Conservation (phyloP, 2,888 invertebrate genomes). For the Steinernema carpocapsae region DNA sequence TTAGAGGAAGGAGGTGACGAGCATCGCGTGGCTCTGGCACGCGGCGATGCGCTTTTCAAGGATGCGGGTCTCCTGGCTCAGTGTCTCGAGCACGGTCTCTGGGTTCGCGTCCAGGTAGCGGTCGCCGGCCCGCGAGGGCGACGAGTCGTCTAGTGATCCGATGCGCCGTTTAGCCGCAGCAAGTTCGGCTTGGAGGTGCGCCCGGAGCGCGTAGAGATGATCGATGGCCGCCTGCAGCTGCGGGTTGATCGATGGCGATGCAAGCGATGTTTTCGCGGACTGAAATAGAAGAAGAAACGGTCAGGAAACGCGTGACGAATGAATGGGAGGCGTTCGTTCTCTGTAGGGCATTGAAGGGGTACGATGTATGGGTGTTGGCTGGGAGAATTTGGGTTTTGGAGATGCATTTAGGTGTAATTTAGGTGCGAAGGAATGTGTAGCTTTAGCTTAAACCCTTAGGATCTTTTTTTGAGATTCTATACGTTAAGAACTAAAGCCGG, state of each 20-base stretch:
- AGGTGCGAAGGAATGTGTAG: too few relatives aligned
- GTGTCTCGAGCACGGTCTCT: slow-evolving; percentile 55
- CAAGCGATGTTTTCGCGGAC: not conserved
- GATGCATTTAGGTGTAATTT: too few relatives aligned
- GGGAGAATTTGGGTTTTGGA: too few relatives aligned
- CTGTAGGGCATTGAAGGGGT: not conserved
- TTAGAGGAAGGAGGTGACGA: slow-evolving; percentile 73
- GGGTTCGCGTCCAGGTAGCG: slow-evolving; percentile 45
- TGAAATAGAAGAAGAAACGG: not conserved
- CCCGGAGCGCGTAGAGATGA: slow-evolving; percentile 19
- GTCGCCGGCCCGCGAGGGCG: slow-evolving; percentile 53
- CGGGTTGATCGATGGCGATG: not conserved
- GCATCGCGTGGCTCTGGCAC: slow-evolving; percentile 73
- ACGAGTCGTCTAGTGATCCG: slow-evolving; percentile 31
- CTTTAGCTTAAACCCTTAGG: too few relatives aligned
- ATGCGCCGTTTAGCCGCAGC: slow-evolving; percentile 12
- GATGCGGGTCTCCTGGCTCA: slow-evolving; percentile 72
- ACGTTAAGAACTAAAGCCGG: too few relatives aligned
- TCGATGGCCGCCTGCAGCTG: slow-evolving; percentile 5
- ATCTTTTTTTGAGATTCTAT: too few relatives aligned
- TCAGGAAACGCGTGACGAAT: not conserved
- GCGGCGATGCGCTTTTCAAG: slow-evolving; percentile 74
- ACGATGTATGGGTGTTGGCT: not conserved
- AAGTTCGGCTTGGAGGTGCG: slow-evolving; percentile 2
- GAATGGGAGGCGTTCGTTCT: slow-evolving; percentile 10